Evolutionary conservation across 2,113 vertebrate genomes (phyloP).

Genomic region (Oncorhynchus mykiss): DNA sequence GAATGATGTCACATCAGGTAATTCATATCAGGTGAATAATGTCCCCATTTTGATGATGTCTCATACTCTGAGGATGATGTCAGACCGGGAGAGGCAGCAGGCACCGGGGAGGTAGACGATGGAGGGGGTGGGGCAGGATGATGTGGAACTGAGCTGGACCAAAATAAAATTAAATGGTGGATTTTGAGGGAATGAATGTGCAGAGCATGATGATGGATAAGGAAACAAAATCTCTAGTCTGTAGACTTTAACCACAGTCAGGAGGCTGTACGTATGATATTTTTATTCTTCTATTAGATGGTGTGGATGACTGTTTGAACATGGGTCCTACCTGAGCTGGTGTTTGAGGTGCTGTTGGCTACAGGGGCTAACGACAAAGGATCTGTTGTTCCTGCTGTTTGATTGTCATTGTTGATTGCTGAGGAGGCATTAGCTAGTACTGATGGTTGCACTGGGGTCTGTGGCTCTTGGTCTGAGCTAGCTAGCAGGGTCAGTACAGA

Average conservation of each 20-base stretch:
- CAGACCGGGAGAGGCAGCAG: not conserved
- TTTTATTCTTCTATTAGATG: not conserved
- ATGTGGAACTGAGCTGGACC: not conserved
- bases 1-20: not conserved
- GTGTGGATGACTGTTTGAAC: not conserved
- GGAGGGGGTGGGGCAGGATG: not conserved
- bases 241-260: not conserved
- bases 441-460: conserved; percentile 34
- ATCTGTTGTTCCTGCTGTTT: conserved; percentile 51
- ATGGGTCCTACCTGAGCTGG: conserved; percentile 77
- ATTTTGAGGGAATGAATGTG: not conserved
- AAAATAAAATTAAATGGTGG: not conserved
- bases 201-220: not conserved
- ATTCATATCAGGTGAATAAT: not conserved
- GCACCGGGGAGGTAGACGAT: not conserved
- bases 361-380: conserved; percentile 47
- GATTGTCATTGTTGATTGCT: conserved; percentile 68
- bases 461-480: conserved; percentile 45
- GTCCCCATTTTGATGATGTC: conserved; percentile 20
- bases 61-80: conserved; percentile 21
- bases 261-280: not conserved
- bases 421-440: conserved; percentile 32
- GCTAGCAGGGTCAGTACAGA: conserved; percentile 63
- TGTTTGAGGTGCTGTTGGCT: conserved; percentile 64
- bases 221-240: not conserved